Percentiles rank a stretch among this genome's conserved stretches.
These are phyloP conservation scores for Cromileptes altivelis DNA, from an alignment of 2,113 vertebrate genomes.

Conservation along the genomic window DNA sequence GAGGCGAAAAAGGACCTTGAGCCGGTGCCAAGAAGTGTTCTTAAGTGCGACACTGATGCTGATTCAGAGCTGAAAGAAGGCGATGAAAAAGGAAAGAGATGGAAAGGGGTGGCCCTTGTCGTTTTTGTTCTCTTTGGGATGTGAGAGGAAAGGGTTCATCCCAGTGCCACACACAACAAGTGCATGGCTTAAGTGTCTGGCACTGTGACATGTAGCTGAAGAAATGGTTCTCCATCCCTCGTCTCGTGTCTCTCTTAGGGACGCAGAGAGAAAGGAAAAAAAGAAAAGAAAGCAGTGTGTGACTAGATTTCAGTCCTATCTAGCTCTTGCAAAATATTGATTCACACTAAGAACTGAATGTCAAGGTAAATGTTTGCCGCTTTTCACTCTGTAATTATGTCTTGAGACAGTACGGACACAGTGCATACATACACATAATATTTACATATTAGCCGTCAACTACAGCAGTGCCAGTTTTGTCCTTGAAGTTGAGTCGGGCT, in stretches of 20 bases:
- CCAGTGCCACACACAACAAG: slow-evolving; percentile 66
- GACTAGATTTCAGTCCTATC: slow-evolving; percentile 43
- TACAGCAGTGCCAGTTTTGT: slow-evolving; percentile 40
- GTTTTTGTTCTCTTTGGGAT: slow-evolving; percentile 44
- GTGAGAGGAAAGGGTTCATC: slow-evolving; percentile 67
- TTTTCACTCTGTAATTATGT: slow-evolving; percentile 55
- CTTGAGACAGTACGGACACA: slow-evolving; percentile 30
- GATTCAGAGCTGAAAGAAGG: slow-evolving; percentile 62
- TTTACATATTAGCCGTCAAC: slow-evolving; percentile 44
- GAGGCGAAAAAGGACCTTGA: slow-evolving; percentile 60
- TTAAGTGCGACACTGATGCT: slow-evolving; percentile 51
- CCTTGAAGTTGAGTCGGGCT: slow-evolving; percentile 70
- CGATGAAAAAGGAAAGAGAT: slow-evolving; percentile 61
- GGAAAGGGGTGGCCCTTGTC: slow-evolving; percentile 54
- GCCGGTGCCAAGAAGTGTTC: slow-evolving; percentile 59
- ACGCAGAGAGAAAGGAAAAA: background rate
- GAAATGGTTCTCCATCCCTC: slow-evolving; percentile 64
- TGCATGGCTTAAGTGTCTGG: slow-evolving; percentile 69
- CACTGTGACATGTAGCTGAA: slow-evolving; percentile 74
- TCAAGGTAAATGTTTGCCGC: slow-evolving; percentile 64
- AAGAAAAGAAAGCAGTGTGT: slow-evolving; percentile 24
- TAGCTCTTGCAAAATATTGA: slow-evolving; percentile 53
- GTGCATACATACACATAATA: slow-evolving; percentile 40
- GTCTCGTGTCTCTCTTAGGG: slow-evolving; percentile 46
- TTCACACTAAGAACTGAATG: slow-evolving; percentile 44